phyloP scores from a whole-genome alignment of 2,888 invertebrate species.

The Ceraclea dissimilis region DNA sequence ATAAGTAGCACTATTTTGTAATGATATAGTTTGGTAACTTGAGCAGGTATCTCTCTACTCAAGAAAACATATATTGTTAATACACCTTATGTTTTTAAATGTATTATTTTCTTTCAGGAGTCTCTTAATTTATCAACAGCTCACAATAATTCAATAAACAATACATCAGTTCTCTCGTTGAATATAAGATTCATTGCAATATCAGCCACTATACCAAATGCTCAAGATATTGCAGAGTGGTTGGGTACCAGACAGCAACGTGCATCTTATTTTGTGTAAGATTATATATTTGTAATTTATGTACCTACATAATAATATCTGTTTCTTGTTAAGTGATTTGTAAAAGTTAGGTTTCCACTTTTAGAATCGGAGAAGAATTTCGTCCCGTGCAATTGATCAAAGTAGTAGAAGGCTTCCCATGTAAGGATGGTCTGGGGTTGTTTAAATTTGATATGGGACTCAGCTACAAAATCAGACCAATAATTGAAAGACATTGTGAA shows the following conservation, averaged over 20 bases:
- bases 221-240: slow-evolving; percentile 69
- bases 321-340: too few relatives aligned
- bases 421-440: slow-evolving; percentile 48
- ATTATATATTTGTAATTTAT: slow-evolving; percentile 9
- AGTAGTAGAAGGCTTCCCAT: slow-evolving; percentile 63
- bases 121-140: background rate
- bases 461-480: slow-evolving; percentile 62
- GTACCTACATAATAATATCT: background rate
- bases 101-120: too few relatives aligned
- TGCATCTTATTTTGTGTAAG: slow-evolving; percentile 49
- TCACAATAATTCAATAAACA: too few relatives aligned
- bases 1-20: too few relatives aligned
- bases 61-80: too few relatives aligned
- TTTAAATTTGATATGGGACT: slow-evolving; percentile 72
- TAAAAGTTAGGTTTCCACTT: background rate
- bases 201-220: slow-evolving; percentile 74
- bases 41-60: too few relatives aligned
- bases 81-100: background rate
- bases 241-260: slow-evolving; percentile 45
- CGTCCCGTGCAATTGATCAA: slow-evolving; percentile 68
- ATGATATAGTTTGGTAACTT: too few relatives aligned
- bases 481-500: slow-evolving; percentile 62
- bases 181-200: slow-evolving; percentile 62
- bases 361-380: slow-evolving; percentile 61
- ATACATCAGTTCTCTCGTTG: slow-evolving; percentile 4